These are phyloP conservation scores for Ridgeia piscesae DNA, from an alignment of 1,140 invertebrate species.

Conservation along the genomic window DNA sequence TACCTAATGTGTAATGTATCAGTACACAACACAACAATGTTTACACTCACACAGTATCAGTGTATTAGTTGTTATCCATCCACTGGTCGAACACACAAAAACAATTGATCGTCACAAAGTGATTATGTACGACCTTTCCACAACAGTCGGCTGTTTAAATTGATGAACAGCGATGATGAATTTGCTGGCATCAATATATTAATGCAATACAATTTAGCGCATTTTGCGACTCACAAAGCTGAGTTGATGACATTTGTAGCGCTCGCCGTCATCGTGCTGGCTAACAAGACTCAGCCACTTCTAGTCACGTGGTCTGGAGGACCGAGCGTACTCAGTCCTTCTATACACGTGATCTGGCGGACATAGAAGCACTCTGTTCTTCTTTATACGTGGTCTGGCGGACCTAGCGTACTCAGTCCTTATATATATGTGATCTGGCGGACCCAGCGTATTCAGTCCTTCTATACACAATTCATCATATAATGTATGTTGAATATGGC, in stretches of 20 bases:
- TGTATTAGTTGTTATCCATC: background rate
- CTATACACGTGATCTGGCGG: background rate
- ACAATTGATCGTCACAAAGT: background rate
- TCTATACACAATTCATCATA: too few species aligned
- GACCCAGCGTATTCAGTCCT: too few species aligned
- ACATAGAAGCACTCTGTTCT: too few species aligned
- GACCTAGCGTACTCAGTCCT: too few species aligned
- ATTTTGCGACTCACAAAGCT: background rate
- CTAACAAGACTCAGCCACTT: background rate
- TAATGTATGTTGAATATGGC: too few species aligned
- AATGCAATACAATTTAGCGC: background rate
- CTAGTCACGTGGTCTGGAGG: background rate
- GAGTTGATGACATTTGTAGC: background rate
- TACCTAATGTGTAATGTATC: too few species aligned
- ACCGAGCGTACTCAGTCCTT: too few species aligned
- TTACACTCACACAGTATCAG: too few species aligned
- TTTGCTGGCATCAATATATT: background rate
- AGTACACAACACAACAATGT: too few species aligned
- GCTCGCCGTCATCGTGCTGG: background rate
- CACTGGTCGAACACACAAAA: background rate
- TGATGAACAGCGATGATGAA: background rate
- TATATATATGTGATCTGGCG: too few species aligned
- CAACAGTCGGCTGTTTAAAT: background rate
- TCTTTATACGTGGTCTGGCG: too few species aligned
- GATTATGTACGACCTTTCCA: too few species aligned